phyloP scores from a whole-genome alignment of 2,888 invertebrate species.

The Sphaerophoria taeniata region DNA sequence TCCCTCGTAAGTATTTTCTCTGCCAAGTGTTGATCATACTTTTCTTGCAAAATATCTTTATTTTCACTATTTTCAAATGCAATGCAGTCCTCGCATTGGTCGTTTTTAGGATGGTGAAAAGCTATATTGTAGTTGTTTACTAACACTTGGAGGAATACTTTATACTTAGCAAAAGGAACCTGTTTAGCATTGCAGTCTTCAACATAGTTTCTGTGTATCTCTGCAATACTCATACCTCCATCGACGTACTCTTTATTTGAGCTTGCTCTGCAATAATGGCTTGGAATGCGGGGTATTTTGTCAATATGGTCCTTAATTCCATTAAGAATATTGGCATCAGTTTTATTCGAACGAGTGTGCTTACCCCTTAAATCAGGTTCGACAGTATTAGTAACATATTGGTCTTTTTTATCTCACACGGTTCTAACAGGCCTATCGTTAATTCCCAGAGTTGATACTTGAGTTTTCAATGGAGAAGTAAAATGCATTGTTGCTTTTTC shows the following conservation, averaged over 20 bases:
- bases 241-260: constrained; percentile 42
- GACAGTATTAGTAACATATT: constrained; percentile 18
- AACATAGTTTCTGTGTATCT: constrained; percentile 44
- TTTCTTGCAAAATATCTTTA: constrained; percentile 72
- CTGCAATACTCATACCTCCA: constrained; percentile 38
- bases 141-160: constrained; percentile 15
- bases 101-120: constrained; percentile 37
- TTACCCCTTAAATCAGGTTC: constrained; percentile 32
- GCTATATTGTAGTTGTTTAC: constrained; percentile 34
- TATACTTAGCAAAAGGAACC: constrained; percentile 42
- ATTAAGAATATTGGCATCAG: constrained; percentile 14
- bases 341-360: constrained; percentile 30
- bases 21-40: constrained; percentile 75
- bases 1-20: constrained; percentile 68
- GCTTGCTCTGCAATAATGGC: constrained; percentile 39
- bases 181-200: constrained; percentile 34
- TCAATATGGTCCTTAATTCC: constrained; percentile 40
- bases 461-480: constrained; percentile 25
- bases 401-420: constrained; percentile 29
- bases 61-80: constrained; percentile 33
- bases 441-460: constrained; percentile 42
- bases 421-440: constrained; percentile 36
- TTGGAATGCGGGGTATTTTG: constrained; percentile 46
- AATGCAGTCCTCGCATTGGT: constrained; percentile 46
- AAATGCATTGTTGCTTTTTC: constrained; percentile 35